Base-by-base conservation (phyloP, 2,888 invertebrate genomes). In the Agriopis leucophaearia region DNA sequence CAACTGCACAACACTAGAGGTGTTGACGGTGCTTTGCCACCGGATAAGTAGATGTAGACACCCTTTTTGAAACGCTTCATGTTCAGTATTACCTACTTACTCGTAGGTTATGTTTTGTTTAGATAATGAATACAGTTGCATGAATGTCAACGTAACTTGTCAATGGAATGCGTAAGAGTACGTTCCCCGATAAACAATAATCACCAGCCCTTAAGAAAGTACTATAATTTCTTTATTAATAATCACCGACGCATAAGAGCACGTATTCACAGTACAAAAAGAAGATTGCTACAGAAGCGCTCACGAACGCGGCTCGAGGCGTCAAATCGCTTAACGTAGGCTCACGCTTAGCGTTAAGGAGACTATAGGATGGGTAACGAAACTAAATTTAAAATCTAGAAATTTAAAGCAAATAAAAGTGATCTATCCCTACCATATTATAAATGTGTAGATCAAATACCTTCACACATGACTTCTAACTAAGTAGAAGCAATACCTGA, bases 311-410 rank as follows among this genome's bases (percentile, higher is more conserved):
- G 71, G 81, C 88, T 83, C 42, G 80, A 77, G 85, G 86, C 87
- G 86, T 84, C 83, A 85, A 83, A 79, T 81, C 80, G 81, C 76
- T 80, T 77, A 77, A 75, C 75, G 76, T 83, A 81, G 80, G 83
- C 82, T 83, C 83, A 81, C 82, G 82, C 81, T 78, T 75, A 51
- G 47, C 58, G 64, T 73, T 64, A 76, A 57, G 69, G 67, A 50
- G 66, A 60, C 60, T 72, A 47, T 60, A 72, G 42, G 51, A 13
- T 62, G 38, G 54, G 16, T 27, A 5, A n/a, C 36, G 15, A 9
- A 4, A 47, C 44, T 44, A 12, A 0, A 12, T 6, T 44, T 44
- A 44, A 38, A 38, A 10, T 8, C 0, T 38, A 38, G 38, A 0
- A 8, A 38, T 38, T 10, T 27, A 8, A 1, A 38, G 9, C 38